Evolutionary conservation across 1,140 invertebrate species (phyloP).

Genomic region (Papilio machaon): DNA sequence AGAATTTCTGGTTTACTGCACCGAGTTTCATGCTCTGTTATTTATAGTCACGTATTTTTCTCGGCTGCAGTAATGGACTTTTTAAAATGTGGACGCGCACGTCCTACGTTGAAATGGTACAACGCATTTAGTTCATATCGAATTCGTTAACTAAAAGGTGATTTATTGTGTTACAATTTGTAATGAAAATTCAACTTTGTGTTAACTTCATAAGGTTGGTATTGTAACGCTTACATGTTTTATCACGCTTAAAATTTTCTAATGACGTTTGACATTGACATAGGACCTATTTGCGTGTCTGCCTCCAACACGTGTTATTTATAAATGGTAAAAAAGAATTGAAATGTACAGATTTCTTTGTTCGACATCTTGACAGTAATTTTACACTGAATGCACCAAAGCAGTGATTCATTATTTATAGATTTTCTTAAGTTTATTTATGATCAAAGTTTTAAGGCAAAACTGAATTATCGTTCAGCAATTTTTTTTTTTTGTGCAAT

Average conservation of each 20-base stretch:
- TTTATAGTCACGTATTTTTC: constrained; percentile 62
- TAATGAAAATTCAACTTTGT: constrained; percentile 5
- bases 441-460: too few species aligned
- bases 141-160: constrained; percentile 26
- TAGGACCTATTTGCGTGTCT: constrained; percentile 31
- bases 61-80: constrained; percentile 43
- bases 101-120: constrained; percentile 30
- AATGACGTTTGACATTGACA: constrained; percentile 39
- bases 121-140: constrained; percentile 35
- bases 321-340: constrained; percentile 21
- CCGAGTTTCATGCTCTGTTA: constrained; percentile 62
- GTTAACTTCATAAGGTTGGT: neutral
- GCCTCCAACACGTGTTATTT: constrained; percentile 26
- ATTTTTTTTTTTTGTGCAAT: too few species aligned
- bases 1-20: constrained; percentile 66
- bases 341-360: constrained; percentile 17
- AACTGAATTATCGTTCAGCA: neutral
- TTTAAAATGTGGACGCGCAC: constrained; percentile 40
- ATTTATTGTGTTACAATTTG: constrained; percentile 1
- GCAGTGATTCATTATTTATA: neutral
- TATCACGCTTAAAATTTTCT: constrained; percentile 8
- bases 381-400: neutral
- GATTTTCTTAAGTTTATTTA: too few species aligned
- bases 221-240: neutral
- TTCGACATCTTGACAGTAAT: neutral